Percentiles rank a stretch among this genome's conserved stretches.
Evolutionary conservation across 1,140 invertebrate species (phyloP).

Genomic region (Charaxes varanes): DNA sequence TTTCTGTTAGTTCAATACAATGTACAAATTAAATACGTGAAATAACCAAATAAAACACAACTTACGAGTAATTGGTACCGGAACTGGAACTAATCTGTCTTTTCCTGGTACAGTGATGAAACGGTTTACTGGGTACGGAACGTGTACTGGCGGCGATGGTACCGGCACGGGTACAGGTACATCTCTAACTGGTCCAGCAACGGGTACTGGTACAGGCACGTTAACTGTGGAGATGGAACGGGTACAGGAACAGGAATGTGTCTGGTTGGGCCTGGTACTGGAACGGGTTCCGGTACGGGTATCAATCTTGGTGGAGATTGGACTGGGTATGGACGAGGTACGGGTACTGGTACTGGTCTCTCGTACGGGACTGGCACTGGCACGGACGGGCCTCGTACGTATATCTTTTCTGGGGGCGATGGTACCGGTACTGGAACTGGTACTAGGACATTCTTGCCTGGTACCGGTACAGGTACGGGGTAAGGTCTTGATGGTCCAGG

Average conservation of each 20-base stretch:
- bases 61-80: slow-evolving; percentile 30
- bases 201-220: slow-evolving; percentile 32
- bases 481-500: slow-evolving; percentile 47
- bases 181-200: slow-evolving; percentile 31
- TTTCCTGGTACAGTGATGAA: slow-evolving; percentile 27
- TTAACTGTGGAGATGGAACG: slow-evolving; percentile 35
- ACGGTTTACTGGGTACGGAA: slow-evolving; percentile 28
- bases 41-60: slow-evolving; percentile 5
- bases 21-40: background rate
- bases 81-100: slow-evolving; percentile 37
- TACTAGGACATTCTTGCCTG: slow-evolving; percentile 39
- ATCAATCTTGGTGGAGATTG: slow-evolving; percentile 35
- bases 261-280: slow-evolving; percentile 28
- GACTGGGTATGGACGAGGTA: slow-evolving; percentile 38
- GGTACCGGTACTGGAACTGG: slow-evolving; percentile 51
- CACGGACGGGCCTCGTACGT: slow-evolving; percentile 39
- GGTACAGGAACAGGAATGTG: slow-evolving; percentile 39
- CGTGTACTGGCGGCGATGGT: slow-evolving; percentile 31
- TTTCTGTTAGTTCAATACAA: background rate
- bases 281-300: slow-evolving; percentile 28
- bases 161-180: slow-evolving; percentile 40
- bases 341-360: slow-evolving; percentile 32
- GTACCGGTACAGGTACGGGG: slow-evolving; percentile 48
- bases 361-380: slow-evolving; percentile 32
- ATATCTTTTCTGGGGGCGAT: slow-evolving; percentile 43